Evolutionary conservation across 2,797 vertebrate species (phyloP).

Genomic region (Anguilla pacifica): DNA sequence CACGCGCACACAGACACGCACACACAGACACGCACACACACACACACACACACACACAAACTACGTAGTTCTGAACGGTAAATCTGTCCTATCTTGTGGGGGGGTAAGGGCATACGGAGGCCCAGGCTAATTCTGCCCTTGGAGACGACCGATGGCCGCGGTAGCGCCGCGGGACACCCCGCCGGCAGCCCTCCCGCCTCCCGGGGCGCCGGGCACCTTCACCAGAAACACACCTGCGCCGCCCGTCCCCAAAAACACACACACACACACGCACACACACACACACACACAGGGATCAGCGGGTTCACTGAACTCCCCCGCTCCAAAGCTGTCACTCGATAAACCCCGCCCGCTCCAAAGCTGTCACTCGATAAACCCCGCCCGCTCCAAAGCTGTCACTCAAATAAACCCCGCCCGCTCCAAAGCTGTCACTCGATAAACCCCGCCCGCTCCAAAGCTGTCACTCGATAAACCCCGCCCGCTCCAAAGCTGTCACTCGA

Average conservation of each 20-base stretch:
- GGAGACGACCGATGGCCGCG: background rate
- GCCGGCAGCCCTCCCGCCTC: background rate
- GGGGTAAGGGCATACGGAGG: background rate
- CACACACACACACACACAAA: too few species aligned
- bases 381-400: too few species aligned
- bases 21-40: background rate
- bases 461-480: too few species aligned
- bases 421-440: too few species aligned
- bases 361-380: too few species aligned
- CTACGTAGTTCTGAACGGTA: background rate
- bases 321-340: too few species aligned
- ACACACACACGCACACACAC: background rate
- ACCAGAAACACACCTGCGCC: background rate
- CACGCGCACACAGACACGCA: background rate
- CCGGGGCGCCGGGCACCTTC: background rate
- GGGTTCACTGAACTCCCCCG: background rate
- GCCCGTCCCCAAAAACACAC: background rate
- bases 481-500: too few species aligned
- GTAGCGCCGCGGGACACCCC: background rate
- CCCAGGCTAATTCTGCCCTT: background rate
- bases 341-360: too few species aligned
- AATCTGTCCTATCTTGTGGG: background rate
- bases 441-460: too few species aligned
- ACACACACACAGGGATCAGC: background rate
- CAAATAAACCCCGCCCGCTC: too few species aligned